Base-by-base conservation (phyloP, 2,888 invertebrate genomes). In the Anoplius nigerrimus region DNA sequence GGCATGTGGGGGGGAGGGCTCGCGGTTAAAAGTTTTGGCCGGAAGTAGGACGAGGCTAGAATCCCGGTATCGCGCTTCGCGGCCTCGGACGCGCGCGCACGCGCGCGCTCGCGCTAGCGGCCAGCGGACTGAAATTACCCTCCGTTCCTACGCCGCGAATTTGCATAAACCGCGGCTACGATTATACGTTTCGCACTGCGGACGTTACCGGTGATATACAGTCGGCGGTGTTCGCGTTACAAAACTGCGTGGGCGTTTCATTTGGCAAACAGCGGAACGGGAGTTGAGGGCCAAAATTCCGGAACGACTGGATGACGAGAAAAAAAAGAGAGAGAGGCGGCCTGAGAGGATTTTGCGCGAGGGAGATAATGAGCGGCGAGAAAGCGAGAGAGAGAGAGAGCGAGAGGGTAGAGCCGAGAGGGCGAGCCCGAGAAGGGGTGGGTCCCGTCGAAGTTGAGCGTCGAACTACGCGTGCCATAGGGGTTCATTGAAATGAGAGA, bases 71-170 rank as follows among this genome's bases (percentile, higher is more conserved):
- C 62, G 66, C 60, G 56, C 54, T 16, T 20, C n/a, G 43, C 15
- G 42, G 21, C 16, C 42, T 52, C n/a, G n/a, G n/a, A n/a, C n/a
- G 34, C 34, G 11, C 4, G 34, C 11, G 58, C 54, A n/a, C n/a
- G n/a, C n/a, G n/a, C n/a, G n/a, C n/a, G n/a, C n/a, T n/a, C n/a
- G n/a, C n/a, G n/a, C n/a, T n/a, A n/a, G n/a, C n/a, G n/a, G n/a
- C n/a, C n/a, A n/a, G n/a, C n/a, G n/a, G n/a, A n/a, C n/a, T n/a
- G 59, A 72, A 73, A 73, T 73, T 34, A 34, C 71, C 69, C 58
- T 66, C 48, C 65, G 58, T 72, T 73, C n/a, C 69, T 66, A 72
- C 69, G 48, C 8, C 55, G 69, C 62, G 69, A 72, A 73, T 73
- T 72, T 69, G 53, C 72, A 72, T 72, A 73, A 62, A 69, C 72